Conservation (phyloP, 2,113 vertebrate species). For the Todiramphus chloris region DNA sequence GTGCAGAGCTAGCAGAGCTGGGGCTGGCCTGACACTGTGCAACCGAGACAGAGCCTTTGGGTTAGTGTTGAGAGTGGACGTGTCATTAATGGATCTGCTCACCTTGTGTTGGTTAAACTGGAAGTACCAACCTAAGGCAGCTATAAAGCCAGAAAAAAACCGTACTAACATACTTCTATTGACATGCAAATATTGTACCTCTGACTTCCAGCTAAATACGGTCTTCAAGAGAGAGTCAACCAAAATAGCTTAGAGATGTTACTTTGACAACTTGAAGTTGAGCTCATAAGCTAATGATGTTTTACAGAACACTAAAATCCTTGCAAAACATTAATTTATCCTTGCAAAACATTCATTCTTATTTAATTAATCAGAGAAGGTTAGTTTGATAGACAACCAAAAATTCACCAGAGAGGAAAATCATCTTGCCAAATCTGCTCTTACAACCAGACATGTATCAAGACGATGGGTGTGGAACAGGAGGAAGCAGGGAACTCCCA, state of each 20-base stretch:
- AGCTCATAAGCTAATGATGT: not conserved
- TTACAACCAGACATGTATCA: constrained; percentile 13
- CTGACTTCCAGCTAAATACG: not conserved
- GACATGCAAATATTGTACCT: not conserved
- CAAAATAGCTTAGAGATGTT: not conserved
- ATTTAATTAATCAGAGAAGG: constrained; percentile 1
- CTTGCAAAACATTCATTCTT: not conserved
- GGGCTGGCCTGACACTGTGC: not conserved
- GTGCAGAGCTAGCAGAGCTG: not conserved
- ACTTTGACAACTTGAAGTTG: not conserved
- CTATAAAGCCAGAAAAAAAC: not conserved
- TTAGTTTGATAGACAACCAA: not conserved
- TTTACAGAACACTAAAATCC: not conserved
- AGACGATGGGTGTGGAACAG: constrained; percentile 19
- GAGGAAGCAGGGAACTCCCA: constrained; percentile 38
- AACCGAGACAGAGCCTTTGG: not conserved
- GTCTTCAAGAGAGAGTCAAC: not conserved
- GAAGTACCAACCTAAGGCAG: not conserved
- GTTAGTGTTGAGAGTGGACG: not conserved
- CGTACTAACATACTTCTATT: not conserved
- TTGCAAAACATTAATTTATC: not conserved
- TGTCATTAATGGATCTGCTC: not conserved
- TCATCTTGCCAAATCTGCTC: constrained; percentile 36
- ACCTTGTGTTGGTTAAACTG: not conserved
- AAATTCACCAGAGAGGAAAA: constrained; percentile 45